Percentiles rank a stretch among this genome's conserved stretches.
Conservation (phyloP, 2,888 invertebrate species). For the Molanna angustata region DNA sequence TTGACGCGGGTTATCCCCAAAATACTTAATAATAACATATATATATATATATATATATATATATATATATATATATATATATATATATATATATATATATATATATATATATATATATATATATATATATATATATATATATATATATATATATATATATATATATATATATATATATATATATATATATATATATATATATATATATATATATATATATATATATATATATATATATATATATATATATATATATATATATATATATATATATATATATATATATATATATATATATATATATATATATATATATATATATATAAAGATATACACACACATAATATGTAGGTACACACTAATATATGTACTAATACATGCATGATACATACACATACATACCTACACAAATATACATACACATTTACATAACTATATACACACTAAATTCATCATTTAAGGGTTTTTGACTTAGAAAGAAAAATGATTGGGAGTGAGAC, state of each 20-base stretch:
- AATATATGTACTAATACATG: no score
- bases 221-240: not conserved
- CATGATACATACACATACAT: no score
- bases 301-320: not conserved
- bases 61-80: not conserved
- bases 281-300: not conserved
- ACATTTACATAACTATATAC: not conserved
- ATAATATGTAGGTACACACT: no score
- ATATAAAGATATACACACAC: no score
- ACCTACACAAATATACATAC: not conserved
- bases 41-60: not conserved
- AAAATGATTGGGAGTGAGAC: no score
- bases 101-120: not conserved
- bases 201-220: not conserved
- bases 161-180: not conserved
- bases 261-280: not conserved
- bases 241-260: not conserved
- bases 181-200: not conserved
- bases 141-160: not conserved
- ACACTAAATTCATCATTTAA: no score
- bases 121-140: not conserved
- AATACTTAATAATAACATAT: no score
- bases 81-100: not conserved
- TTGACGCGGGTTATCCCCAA: no score
- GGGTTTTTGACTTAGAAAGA: no score